A percentile compares a stretch with the other conserved stretches of the same genome.
phyloP scores from a whole-genome alignment of 2,888 invertebrate species.

The Drosophila gaucha region DNA sequence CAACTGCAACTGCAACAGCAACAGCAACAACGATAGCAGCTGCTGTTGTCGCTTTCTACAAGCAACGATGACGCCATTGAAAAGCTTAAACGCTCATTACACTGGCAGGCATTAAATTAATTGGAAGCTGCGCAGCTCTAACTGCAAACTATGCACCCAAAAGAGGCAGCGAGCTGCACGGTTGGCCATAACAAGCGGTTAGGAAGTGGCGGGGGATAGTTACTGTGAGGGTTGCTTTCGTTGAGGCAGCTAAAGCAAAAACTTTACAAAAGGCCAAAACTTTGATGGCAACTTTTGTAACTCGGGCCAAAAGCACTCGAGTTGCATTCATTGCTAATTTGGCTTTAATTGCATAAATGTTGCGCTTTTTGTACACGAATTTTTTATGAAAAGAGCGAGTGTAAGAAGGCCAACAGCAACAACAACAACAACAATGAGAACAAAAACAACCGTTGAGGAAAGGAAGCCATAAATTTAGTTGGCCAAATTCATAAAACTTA shows the following conservation, averaged over 20 bases:
- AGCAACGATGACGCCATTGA: slow-evolving; percentile 58
- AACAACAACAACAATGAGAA: slow-evolving; percentile 24
- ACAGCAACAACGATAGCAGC: slow-evolving; percentile 24
- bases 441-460: slow-evolving; percentile 21
- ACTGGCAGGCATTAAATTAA: slow-evolving; percentile 80
- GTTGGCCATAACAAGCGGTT: slow-evolving; percentile 43
- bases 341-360: slow-evolving; percentile 81
- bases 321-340: slow-evolving; percentile 81
- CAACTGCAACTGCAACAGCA: background rate
- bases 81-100: slow-evolving; percentile 81
- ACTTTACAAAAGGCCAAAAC: slow-evolving; percentile 80
- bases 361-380: slow-evolving; percentile 76
- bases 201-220: slow-evolving; percentile 19
- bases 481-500: slow-evolving; percentile 54
- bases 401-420: slow-evolving; percentile 9
- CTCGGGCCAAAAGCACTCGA: slow-evolving; percentile 73
- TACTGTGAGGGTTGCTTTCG: slow-evolving; percentile 17
- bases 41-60: slow-evolving; percentile 48
- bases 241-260: slow-evolving; percentile 58
- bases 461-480: slow-evolving; percentile 70
- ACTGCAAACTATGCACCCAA: slow-evolving; percentile 56
- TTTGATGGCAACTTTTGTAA: slow-evolving; percentile 79
- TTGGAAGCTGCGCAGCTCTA: slow-evolving; percentile 73
- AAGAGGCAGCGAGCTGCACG: slow-evolving; percentile 38
- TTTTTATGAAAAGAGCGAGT: slow-evolving; percentile 48